Base-by-base conservation (phyloP, 2,797 vertebrate genomes). In the Galagoides demidoff region DNA sequence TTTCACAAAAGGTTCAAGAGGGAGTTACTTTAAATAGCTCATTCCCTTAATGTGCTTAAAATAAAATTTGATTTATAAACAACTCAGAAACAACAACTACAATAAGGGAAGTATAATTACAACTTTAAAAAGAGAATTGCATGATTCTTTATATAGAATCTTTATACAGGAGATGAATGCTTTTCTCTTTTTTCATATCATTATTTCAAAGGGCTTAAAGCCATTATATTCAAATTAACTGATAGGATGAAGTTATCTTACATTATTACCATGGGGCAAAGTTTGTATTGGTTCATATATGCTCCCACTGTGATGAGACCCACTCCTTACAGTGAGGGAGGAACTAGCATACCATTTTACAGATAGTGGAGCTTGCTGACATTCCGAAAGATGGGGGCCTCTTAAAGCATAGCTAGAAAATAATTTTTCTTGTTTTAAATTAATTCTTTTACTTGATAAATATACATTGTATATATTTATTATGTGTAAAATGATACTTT, bases 11-110 rank as follows among this genome's bases (percentile, higher is more conserved):
- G 3, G 55, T 89, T 96, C 59, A 89, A 39, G 9, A 37, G 59
- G 57, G 73, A 94, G 66, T 78, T 89, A 71, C 88, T 96, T 96
- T 94, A 93, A 95, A 96, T 90, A 95, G 20, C 59, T 79, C 43
- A 3, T 78, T 89, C 76, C 61, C 37, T 92, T 94, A 93, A 88
- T 89, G 31, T 78, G 55, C 61, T 97, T 94, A 96, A 97, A 95
- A 92, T 97, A 90, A 94, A 85, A 85, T 83, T 45, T 94, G 34
- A 93, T 78, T 94, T 90, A 78, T 70, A 90, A 93, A 79, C 39
- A 85, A 84, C 52, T 45, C 77, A 96, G 96, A 89, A 37, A 96
- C 29, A 84, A 87, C 20, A 85, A 52, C 45, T 61, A 57, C n/a
- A 88, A 49, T 71, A 89, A 93, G 5, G 6, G 71, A 94, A 85